Conservation (phyloP, 1,140 invertebrate genomes). For the Achroia grisella region DNA sequence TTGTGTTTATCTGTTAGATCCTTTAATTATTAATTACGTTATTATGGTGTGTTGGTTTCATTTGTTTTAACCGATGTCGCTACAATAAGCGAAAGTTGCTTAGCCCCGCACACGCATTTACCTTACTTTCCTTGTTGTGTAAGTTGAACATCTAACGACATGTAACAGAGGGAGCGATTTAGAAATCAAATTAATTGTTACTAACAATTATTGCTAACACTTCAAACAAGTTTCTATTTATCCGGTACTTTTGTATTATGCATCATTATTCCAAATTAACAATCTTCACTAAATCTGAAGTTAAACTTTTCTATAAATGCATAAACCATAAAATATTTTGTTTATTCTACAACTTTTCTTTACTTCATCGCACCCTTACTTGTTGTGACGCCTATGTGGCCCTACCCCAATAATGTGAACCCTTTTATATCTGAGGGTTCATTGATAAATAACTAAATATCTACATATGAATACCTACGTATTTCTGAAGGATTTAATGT, state of each 20-base stretch:
- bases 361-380: conserved; percentile 54
- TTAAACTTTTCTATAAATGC: no score
- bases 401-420: conserved; percentile 50
- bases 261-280: not conserved
- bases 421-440: conserved; percentile 10
- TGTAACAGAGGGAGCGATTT: conserved; percentile 64
- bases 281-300: no score
- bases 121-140: conserved; percentile 74
- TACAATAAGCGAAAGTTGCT: conserved; percentile 67
- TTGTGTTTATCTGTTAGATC: not conserved
- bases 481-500: not conserved
- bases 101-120: conserved; percentile 60
- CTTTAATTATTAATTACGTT: not conserved
- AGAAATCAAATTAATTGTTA: conserved; percentile 63
- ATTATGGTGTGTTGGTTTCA: conserved; percentile 23
- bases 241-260: no score
- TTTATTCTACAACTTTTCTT: conserved; percentile 54
- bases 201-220: conserved; percentile 22
- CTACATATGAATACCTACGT: not conserved
- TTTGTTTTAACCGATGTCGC: no score
- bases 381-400: no score
- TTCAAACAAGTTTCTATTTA: no score
- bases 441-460: not conserved
- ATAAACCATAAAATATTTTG: conserved; percentile 24
- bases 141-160: conserved; percentile 58